These are phyloP conservation scores for Petaurus breviceps DNA, from an alignment of 2,113 vertebrate species.

Conservation along the genomic window DNA sequence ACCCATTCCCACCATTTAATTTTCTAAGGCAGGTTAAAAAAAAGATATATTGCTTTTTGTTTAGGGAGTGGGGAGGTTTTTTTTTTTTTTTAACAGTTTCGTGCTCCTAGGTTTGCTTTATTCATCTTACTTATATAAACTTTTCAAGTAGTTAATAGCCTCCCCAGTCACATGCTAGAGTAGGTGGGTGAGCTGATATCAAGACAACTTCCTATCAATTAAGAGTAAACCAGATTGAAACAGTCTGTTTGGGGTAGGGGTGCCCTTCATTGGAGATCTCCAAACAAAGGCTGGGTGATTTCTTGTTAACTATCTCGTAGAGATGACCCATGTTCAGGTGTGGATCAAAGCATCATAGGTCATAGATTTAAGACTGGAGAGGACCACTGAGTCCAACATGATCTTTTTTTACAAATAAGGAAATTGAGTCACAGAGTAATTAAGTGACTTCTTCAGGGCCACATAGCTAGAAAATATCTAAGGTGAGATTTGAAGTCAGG, in stretches of 20 bases:
- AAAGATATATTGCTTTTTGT: constrained; percentile 69
- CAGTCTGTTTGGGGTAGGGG: neutral
- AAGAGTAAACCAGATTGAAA: neutral
- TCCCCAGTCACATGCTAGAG: neutral
- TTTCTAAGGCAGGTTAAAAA: constrained; percentile 76
- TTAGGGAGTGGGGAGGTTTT: constrained; percentile 44
- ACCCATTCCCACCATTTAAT: constrained; percentile 60
- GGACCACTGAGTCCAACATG: neutral
- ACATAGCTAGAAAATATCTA: neutral
- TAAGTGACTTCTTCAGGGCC: neutral
- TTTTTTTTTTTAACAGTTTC: constrained; percentile 34
- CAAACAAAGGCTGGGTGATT: neutral
- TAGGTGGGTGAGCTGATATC: neutral
- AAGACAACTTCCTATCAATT: neutral
- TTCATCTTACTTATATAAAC: constrained; percentile 38
- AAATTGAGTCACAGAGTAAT: neutral
- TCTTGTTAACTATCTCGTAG: neutral
- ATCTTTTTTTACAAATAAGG: neutral
- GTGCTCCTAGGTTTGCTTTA: neutral
- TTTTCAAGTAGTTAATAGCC: constrained; percentile 32
- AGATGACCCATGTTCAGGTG: neutral
- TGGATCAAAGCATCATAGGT: neutral
- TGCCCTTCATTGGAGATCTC: neutral
- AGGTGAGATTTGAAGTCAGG: neutral
- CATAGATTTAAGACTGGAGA: neutral